Percentiles rank a stretch among this genome's conserved stretches.
Conservation (phyloP, 2,113 vertebrate genomes). For the Mus pahari region DNA sequence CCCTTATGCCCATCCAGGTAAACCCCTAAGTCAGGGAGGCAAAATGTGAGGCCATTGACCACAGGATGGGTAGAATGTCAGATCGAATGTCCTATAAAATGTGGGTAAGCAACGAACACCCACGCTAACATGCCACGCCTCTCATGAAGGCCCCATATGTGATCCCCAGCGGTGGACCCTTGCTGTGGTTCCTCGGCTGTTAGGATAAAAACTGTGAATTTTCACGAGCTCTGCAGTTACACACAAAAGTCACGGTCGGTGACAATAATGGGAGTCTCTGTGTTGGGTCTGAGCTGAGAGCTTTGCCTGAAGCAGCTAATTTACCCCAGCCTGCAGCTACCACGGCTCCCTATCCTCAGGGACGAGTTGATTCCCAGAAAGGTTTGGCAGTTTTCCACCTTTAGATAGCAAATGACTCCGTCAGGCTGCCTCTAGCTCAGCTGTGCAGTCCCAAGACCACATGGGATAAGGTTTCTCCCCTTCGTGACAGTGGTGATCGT, state of each 20-base stretch:
- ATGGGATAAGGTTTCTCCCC: accelerated
- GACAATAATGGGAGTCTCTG: neutral
- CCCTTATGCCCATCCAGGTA: no score
- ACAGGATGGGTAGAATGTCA: accelerated
- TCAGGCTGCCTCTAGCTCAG: neutral
- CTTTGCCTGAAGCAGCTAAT: accelerated
- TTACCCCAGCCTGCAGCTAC: accelerated
- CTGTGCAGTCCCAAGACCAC: neutral
- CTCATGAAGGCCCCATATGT: neutral
- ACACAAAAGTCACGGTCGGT: no score
- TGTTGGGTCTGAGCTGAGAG: neutral
- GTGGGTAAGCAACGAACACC: accelerated
- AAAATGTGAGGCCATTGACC: accelerated
- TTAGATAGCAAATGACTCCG: neutral
- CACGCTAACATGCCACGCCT: accelerated
- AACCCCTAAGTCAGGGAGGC: neutral
- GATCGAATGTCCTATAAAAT: neutral
- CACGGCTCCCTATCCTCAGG: neutral
- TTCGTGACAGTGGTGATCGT: accelerated
- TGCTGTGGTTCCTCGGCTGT: no score
- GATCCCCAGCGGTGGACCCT: no score
- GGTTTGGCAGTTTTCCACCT: neutral
- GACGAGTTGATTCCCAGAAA: neutral
- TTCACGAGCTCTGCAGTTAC: no score
- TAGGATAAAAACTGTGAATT: no score